Base-by-base conservation (phyloP, 2,113 vertebrate genomes). In the Henicopernis longicauda region DNA sequence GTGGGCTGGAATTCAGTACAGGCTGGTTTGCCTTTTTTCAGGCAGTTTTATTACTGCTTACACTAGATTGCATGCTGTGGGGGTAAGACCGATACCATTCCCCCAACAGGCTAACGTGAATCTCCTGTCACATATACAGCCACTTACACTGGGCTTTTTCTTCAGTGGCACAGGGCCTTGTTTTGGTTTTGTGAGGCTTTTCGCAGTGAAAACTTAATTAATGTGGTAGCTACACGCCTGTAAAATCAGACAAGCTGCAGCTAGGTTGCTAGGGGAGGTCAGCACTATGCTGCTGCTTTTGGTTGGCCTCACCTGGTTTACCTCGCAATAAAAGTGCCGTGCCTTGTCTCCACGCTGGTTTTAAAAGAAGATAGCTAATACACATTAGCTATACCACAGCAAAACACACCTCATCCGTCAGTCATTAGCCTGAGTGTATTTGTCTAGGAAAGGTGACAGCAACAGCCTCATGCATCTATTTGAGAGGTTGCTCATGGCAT, bases 131-230 rank as follows among this genome's bases (percentile, higher is more conserved):
- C 32, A 4, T 34, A 25, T 5, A 7, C 8, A 31, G 83, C 44
- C 67, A 47, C 25, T 71, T 67, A 42, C 21, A 16, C 9, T 36
- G 50, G 32, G 59, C 47, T 94, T 86, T 82, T 25, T 81, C 26
- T 55, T 81, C 42, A 57, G 52, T 15, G 47, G 34, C 40, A 34
- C n/a, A 23, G 10, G 25, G 47, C 65, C 44, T 78, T 40, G 26
- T 47, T 86, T 86, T 40, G 50, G 19, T 93, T 90, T 86, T 78
- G 58, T 72, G 58, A 86, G 45, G 31, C 63, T 82, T 95, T 86
- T 82, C 1, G 0, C 38, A 23, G 52, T 40, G 81, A 72, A 82
- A 86, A 77, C 6, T 1, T 49, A 50, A 58, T 42, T 22, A 52
- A 20, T 44, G 49, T 65, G 65, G 44, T 82, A 44, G 29, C n/a